Conservation (phyloP, 2,113 vertebrate genomes). For the Bagarius yarrelli region DNA sequence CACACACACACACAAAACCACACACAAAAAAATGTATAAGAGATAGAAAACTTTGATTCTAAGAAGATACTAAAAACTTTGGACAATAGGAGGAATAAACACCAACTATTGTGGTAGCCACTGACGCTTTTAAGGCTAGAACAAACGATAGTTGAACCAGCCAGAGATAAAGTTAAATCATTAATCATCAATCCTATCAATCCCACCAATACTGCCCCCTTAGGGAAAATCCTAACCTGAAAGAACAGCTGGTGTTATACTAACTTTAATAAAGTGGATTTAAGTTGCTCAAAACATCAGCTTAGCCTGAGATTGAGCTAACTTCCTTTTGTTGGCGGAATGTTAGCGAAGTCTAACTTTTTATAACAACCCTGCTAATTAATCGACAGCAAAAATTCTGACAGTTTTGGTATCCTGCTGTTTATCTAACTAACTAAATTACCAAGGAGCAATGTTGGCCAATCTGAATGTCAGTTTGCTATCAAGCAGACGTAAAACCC, state of each 20-base stretch:
- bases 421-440: neutral
- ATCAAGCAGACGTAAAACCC: neutral
- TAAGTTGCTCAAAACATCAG: neutral
- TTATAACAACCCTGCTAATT: neutral
- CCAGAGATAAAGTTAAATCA: too few species aligned
- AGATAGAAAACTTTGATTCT: neutral
- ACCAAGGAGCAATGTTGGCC: neutral
- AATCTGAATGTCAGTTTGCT: neutral
- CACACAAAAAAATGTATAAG: neutral
- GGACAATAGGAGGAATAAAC: neutral
- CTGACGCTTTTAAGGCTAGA: neutral
- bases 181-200: too few species aligned
- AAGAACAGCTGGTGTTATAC: too few species aligned
- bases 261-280: too few species aligned
- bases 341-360: neutral
- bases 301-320: neutral
- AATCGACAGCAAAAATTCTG: too few species aligned
- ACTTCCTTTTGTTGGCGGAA: neutral
- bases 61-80: neutral
- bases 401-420: neutral
- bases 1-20: constrained; percentile 21
- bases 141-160: too few species aligned
- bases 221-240: neutral
- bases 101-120: neutral
- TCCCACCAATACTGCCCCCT: too few species aligned